These are phyloP conservation scores for Tridacna gigas DNA, from an alignment of 2,888 invertebrate genomes.

Conservation along the genomic window DNA sequence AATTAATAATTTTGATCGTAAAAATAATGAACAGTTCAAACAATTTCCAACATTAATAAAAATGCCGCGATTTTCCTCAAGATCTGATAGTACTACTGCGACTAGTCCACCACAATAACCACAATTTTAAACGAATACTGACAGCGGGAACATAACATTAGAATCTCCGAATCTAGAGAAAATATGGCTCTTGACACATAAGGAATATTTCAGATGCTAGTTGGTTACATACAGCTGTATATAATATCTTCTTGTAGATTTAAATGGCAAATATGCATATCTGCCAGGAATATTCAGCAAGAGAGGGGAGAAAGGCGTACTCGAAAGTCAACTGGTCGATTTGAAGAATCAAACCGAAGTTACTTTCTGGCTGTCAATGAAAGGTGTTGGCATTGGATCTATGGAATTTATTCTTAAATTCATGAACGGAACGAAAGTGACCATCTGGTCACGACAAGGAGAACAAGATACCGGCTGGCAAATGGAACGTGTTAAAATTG, in stretches of 20 bases:
- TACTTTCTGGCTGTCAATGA: conserved; percentile 63
- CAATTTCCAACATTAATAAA: no score
- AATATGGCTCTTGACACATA: no score
- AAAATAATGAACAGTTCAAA: no score
- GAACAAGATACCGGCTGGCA: conserved; percentile 41
- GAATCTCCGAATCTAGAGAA: no score
- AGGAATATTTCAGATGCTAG: no score
- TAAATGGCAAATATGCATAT: conserved; percentile 42
- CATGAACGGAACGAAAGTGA: not conserved
- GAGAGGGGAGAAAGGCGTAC: conserved; percentile 20
- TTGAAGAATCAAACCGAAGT: conserved; percentile 26
- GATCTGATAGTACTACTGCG: no score
- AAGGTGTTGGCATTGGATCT: conserved; percentile 55
- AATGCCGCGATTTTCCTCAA: no score
- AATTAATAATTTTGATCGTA: no score
- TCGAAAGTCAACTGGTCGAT: conserved; percentile 32
- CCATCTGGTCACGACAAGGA: conserved; percentile 41
- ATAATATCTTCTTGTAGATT: conserved; percentile 36
- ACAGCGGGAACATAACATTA: no score
- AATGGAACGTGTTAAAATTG: conserved; percentile 13
- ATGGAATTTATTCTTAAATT: not conserved
- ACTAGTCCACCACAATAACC: no score
- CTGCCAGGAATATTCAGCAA: conserved; percentile 34
- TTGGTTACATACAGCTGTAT: not conserved
- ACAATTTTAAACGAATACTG: no score